Base-by-base conservation (phyloP, 2,888 invertebrate species). In the Suillia variegata region DNA sequence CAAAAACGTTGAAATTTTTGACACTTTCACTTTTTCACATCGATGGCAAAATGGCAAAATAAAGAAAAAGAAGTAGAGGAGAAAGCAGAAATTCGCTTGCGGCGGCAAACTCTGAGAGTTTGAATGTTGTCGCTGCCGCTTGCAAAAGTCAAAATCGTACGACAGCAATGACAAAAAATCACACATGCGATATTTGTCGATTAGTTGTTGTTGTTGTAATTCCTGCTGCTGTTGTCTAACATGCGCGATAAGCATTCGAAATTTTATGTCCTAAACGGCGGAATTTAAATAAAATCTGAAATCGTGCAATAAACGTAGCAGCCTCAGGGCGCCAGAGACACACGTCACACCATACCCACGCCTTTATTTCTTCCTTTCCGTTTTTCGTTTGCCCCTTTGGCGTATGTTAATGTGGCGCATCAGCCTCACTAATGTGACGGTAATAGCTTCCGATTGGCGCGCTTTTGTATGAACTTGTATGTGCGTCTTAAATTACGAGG, bases 371-470 rank as follows among this genome's bases (percentile, higher is more conserved):
- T 33, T 33, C 13, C 13, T 33, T 33, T 33, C 13, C 13, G 8
- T 33, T 33, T 33, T 33, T 33, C 13, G 8, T 33, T 33, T 33
- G 31, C 18, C 17, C 10, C n/a, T n/a, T n/a, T n/a, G n/a, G 10
- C 26, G 10, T 45, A 45, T 45, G 45, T 18, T 45, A 55, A 48
- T 55, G 33, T 18, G 12, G 22, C 15, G 34, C n/a, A 26, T 10
- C 45, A 45, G 45, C 6, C 26, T 10, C 26, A 55, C 54, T 59
- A 59, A 59, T 59, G 58, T 38, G 22, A 34, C 38, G 18, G 20
- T 59, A 59, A 59, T 59, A 59, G 59, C 59, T 56, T 55, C 59
- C 59, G 59, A 55, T 54, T 54, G 54, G 34, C 38, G 53, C 53
- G 21, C 18, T 8, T 31, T 53, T 21, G 3, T 24, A 26, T n/a